These are phyloP conservation scores for Nebria brevicollis DNA, from an alignment of 2,888 invertebrate genomes.

Conservation along the genomic window DNA sequence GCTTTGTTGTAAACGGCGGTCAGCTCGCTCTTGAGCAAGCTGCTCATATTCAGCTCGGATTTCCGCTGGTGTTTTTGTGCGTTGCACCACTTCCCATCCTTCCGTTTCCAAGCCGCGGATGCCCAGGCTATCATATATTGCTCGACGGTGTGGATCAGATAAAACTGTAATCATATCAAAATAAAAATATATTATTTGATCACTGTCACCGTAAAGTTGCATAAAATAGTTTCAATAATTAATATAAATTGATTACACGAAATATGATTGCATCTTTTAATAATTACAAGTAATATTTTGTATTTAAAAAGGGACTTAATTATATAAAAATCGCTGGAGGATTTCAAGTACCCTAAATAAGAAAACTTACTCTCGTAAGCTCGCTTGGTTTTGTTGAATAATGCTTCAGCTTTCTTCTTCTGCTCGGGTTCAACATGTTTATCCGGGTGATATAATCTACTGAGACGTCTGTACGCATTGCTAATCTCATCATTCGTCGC, in stretches of 20 bases:
- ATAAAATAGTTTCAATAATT: too few species aligned
- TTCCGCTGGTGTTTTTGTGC: conserved; percentile 93
- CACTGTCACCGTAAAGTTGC: too few species aligned
- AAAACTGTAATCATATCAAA: conserved; percentile 70
- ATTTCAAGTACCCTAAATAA: not conserved
- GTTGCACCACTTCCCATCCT: conserved; percentile 94
- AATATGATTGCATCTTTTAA: too few species aligned
- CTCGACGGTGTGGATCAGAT: conserved; percentile 91
- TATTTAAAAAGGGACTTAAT: too few species aligned
- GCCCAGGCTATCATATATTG: conserved; percentile 94
- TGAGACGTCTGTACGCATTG: conserved; percentile 90
- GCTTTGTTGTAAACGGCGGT: conserved; percentile 85
- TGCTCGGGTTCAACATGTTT: conserved; percentile 87
- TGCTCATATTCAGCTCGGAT: conserved; percentile 97
- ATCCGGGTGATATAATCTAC: conserved; percentile 96
- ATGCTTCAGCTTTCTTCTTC: conserved; percentile 88
- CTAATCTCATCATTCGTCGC: conserved; percentile 93
- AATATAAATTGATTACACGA: too few species aligned
- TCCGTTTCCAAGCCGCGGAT: conserved; percentile 91
- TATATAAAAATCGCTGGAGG: not conserved
- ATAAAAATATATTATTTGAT: too few species aligned
- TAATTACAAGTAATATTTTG: too few species aligned
- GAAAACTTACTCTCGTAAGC: conserved; percentile 84
- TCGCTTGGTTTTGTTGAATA: conserved; percentile 92
- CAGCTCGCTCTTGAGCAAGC: conserved; percentile 84